Conservation (phyloP, 2,797 vertebrate species). For the Lutra lutra region DNA sequence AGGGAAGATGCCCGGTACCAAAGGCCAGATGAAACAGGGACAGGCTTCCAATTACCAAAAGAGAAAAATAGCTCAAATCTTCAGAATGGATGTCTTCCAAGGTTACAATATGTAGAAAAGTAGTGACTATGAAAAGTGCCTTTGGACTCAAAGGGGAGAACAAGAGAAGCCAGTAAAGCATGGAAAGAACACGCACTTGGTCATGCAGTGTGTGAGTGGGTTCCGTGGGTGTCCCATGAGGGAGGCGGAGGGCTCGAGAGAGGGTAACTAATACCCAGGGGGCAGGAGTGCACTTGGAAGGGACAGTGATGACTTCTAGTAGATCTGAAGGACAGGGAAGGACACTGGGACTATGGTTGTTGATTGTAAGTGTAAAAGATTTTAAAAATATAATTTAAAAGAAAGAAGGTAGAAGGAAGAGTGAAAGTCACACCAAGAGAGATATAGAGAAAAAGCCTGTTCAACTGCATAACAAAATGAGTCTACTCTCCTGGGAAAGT, state of each 20-base stretch:
- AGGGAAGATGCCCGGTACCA: not conserved
- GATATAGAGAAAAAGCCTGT: not conserved
- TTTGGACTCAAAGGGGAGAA: not conserved
- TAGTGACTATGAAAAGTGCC: not conserved
- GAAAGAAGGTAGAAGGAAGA: not conserved
- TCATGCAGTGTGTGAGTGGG: too few relatives aligned
- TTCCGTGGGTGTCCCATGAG: not conserved
- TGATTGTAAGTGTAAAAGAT: not conserved
- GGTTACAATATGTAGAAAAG: not conserved
- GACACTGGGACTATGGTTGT: not conserved
- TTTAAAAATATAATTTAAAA: not conserved
- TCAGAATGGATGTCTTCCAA: not conserved
- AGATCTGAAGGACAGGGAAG: not conserved
- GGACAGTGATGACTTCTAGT: not conserved
- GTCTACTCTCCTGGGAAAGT: not conserved
- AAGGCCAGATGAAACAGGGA: not conserved
- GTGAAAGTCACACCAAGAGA: not conserved
- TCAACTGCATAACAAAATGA: not conserved
- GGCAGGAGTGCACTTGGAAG: not conserved
- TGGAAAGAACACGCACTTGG: rapidly evolving
- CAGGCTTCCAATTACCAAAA: not conserved
- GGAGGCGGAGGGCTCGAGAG: too few relatives aligned
- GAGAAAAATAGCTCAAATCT: not conserved
- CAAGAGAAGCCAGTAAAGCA: not conserved
- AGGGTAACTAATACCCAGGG: not conserved